Evolutionary conservation across 2,797 vertebrate species (phyloP), one percentile per base, ranked within the genome.

Genomic region (Cephalopachus bancanus): DNA sequence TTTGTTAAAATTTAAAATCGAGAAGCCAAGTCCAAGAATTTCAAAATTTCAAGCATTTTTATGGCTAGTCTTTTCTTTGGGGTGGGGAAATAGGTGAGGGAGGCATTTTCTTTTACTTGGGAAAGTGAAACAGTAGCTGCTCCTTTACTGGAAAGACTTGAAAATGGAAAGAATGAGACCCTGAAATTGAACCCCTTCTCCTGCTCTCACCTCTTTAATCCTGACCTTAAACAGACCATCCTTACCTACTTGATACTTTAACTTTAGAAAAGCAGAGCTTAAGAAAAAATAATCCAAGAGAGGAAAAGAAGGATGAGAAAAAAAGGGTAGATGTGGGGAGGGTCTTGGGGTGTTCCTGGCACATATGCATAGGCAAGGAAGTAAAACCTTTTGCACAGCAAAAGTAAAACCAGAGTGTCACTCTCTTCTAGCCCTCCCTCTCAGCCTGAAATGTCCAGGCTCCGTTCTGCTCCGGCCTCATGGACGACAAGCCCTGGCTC

Each of bases 1-100:
- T 7, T 79, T 79, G 76, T 53, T 87, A 71, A 90, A 86, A 94
- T 37, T 75, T 65, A 55, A 89, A 91, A 69, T 22, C 53, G 79
- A 78, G 44, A 19, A 60, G 33, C 19, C 49, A 79, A 78, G 7
- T n/a, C 30, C 30, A 64, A 76, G 57, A 49, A 65, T 65, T 81
- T 49, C 33, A 62, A 81, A 33, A 65, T 65, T 81, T 49, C 33
- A 62, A 81, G 49, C 26, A 30, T 30, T 65, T 96, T 79, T 22
- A 65, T 17, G n/a, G 53, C 19, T 79, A 59, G n/a, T 78, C 76
- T 16, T 26, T 44, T 44, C 44, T 44, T 44, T 44, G 44, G 44
- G 44, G 44, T 44, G 44, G 44, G 44, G 6, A 4, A 44, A 44
- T 44, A 44, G 44, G 44, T 44, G 44, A 44, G 44, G 44, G 44